Base-by-base conservation (phyloP, 2,113 vertebrate species). In the Gadus macrocephalus region DNA sequence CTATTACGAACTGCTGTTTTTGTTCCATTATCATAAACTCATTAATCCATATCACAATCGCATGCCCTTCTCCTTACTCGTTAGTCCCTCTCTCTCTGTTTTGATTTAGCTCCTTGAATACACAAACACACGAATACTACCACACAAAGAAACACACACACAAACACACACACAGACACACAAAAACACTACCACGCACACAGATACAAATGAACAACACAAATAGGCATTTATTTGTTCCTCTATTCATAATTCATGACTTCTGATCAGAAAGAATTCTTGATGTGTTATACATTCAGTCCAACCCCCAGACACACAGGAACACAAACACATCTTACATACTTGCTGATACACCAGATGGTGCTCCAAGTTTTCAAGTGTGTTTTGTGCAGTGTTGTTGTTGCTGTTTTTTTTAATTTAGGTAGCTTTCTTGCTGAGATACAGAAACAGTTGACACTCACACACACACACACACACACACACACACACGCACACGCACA, bases 261-360 rank as follows among this genome's bases (percentile, higher is more conserved):
- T 81, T 85, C 61, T 85, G 84, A 91, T 89, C 88, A 91, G 81
- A 89, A 81, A 82, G 88, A 91, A 88, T 89, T 73, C 83, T 88
- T 89, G 75, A 86, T 83, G 81, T 80, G 78, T 72, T 77, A 76
- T 83, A 81, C 73, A 77, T 77, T 82, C 74, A 76, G 76, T 67
- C 63, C 78, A 79, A 68, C 64, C 74, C 74, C 20, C 80, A 70
- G 53, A 68, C 71, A 79, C 53, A 79, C 73, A 62, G 67, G 82
- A 77, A 81, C 58, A 79, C 77, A 83, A 76, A 72, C 77, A 77
- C 79, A 85, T 86, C 77, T 77, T 81, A 85, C 75, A 84, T 74
- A 80, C 38, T 71, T 83, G 72, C 27, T 63, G 76, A 81, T 78
- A 69, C 62, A 78, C 25, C 55, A 69, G 76, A 81, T 76, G 69